Percentiles rank a stretch among this genome's conserved stretches.
Conservation (phyloP, 2,888 invertebrate species). For the Drosophila rubida region DNA sequence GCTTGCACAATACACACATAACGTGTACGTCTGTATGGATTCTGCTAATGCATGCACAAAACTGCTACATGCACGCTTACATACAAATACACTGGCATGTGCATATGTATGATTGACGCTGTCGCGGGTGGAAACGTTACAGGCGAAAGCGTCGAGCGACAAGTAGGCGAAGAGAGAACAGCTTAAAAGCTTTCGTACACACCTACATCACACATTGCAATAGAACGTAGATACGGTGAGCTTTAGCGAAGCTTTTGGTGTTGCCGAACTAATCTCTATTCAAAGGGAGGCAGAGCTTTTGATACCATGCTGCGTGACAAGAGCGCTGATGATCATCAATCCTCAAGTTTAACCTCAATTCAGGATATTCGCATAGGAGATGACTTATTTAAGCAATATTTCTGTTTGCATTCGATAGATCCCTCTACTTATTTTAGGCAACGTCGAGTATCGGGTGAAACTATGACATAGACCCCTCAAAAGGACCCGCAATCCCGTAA, state of each 20-base stretch:
- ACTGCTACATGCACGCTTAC: not conserved
- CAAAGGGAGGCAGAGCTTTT: constrained; percentile 14
- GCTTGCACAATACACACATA: not conserved
- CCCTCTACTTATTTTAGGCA: not conserved
- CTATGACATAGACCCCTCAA: constrained; percentile 5
- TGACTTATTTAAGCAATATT: not conserved
- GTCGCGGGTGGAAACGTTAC: constrained; percentile 10
- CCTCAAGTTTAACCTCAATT: not conserved
- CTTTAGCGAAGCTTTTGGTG: constrained; percentile 26
- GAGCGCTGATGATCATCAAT: constrained; percentile 3
- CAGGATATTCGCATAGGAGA: not conserved
- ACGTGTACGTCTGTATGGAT: not conserved
- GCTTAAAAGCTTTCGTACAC: constrained; percentile 2
- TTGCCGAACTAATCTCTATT: not conserved
- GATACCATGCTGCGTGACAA: not conserved
- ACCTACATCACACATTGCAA: not conserved
- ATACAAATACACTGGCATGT: constrained; percentile 2
- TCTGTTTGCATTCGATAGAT: not conserved
- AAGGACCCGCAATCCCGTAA: constrained; percentile 29
- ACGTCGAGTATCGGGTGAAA: not conserved
- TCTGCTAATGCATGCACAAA: not conserved
- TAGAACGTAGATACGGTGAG: not conserved
- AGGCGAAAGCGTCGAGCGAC: not conserved
- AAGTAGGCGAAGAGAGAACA: not conserved
- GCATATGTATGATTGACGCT: constrained; percentile 9